phyloP scores from a whole-genome alignment of 2,888 invertebrate species.

The Coenonympha arcania region DNA sequence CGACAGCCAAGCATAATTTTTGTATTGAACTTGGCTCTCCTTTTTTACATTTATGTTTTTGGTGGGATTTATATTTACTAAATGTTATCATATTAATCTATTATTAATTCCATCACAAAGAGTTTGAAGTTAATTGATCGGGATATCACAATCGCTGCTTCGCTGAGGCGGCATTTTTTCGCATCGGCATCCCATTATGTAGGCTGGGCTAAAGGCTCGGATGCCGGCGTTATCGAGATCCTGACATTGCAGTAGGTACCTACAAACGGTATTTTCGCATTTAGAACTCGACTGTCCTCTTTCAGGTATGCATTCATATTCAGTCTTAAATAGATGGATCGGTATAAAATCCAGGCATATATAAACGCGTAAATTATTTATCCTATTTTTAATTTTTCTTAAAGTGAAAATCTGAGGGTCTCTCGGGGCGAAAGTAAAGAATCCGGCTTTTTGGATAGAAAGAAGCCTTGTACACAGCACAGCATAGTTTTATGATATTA shows the following conservation, averaged over 20 bases:
- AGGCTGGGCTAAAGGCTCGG: conserved; percentile 36
- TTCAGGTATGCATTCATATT: conserved; percentile 22
- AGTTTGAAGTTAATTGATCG: conserved; percentile 1
- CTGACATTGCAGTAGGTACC: conserved; percentile 28
- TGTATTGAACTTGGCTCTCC: too few species aligned
- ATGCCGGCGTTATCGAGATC: conserved; percentile 49
- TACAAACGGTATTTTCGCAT: conserved; percentile 34
- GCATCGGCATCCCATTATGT: conserved; percentile 63
- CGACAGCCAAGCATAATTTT: too few species aligned
- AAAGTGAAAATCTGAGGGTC: too few species aligned
- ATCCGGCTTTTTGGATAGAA: too few species aligned
- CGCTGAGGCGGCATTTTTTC: conserved; percentile 50
- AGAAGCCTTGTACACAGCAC: too few species aligned
- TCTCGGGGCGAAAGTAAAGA: too few species aligned
- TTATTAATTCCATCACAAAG: background rate
- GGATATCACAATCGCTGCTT: conserved; percentile 41
- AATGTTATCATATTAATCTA: too few species aligned
- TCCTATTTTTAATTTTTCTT: too few species aligned
- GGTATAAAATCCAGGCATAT: too few species aligned
- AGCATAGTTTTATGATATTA: too few species aligned
- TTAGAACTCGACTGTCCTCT: conserved; percentile 22
- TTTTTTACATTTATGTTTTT: too few species aligned
- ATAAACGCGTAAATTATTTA: background rate
- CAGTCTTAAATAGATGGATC: background rate
- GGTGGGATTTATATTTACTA: too few species aligned